phyloP scores from a whole-genome alignment of 1,140 invertebrate genomes.

The Papilio polyxenes region DNA sequence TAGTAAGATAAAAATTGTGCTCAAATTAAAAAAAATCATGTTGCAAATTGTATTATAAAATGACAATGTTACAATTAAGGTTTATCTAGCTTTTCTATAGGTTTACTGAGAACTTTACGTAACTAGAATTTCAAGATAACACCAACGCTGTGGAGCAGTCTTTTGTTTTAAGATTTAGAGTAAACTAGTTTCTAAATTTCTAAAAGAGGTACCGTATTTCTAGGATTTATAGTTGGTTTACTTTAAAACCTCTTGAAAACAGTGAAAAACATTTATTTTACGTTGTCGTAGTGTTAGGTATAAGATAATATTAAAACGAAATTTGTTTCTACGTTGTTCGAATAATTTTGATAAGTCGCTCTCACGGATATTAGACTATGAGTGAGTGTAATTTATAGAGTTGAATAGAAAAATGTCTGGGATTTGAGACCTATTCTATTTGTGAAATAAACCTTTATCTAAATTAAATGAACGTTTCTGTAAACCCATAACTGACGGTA shows the following conservation, averaged over 20 bases:
- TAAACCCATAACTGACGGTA: neutral
- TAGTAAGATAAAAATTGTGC: neutral
- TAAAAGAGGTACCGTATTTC: constrained; percentile 15
- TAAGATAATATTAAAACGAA: neutral
- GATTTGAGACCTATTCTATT: too few species aligned
- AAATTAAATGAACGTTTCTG: too few species aligned
- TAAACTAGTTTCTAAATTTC: constrained; percentile 24
- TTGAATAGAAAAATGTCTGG: too few species aligned
- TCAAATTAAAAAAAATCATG: neutral
- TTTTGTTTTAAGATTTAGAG: constrained; percentile 25
- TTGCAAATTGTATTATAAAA: neutral
- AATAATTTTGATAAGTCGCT: too few species aligned
- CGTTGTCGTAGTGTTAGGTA: neutral
- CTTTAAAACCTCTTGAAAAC: neutral
- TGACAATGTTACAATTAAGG: neutral
- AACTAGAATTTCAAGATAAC: constrained; percentile 18
- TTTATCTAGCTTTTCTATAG: constrained; percentile 12
- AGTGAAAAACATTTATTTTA: neutral
- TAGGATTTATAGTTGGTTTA: constrained; percentile 14
- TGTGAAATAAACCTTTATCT: too few species aligned
- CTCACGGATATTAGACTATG: too few species aligned
- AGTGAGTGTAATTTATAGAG: too few species aligned
- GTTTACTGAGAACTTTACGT: constrained; percentile 12
- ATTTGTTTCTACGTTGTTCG: neutral
- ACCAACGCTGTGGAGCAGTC: constrained; percentile 3